Base-by-base conservation (phyloP, 2,888 invertebrate species). In the Lycophotia porphyrea region DNA sequence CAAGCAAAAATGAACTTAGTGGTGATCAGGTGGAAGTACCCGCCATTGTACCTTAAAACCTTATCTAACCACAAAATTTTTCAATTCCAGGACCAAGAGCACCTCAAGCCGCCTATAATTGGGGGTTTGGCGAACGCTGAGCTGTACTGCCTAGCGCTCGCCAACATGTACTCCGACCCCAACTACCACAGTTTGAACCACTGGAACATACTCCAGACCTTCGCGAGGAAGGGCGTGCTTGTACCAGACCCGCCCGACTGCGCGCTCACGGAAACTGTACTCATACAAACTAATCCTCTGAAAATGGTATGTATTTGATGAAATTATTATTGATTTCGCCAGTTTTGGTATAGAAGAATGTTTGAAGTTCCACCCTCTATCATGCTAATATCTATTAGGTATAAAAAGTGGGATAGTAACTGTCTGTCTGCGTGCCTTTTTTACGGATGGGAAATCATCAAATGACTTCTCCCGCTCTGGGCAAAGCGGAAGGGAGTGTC, bases 131-230 rank as follows among this genome's bases (percentile, higher is more conserved):
- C 99, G 89, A 99, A 98, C 96, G 99, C 99, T 87, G 99, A 99
- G 95, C 97, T 99, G 84, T 99, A 99, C 97, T 99, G 99, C 96
- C 97, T 98, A 94, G 99, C 99, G 78, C 97, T 99, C 94, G 98
- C 98, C 90, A 99, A 99, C 97, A 98, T 99, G 96, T 99, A 99
- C 96, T 98, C 99, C 84, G 99, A 99, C 97, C 99, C 99, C 81
- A 99, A 99, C 96, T 99, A 99, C 97, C 98, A 99, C 97, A 99
- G 98, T 96, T 97, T 99, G 90, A 99, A 99, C 97, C 99, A 99
- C 96, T 98, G 98, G 98, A 98, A 99, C 93, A 99, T 99, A 92
- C 97, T 99, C 92, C 99, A 99, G 97, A 98, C 99, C 75, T 97
- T 99, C 91, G 98, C 98, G 87, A 97, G 99, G 92, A 99, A 99